Conservation (phyloP, 2,888 invertebrate species). For the Lampropteryx suffumata region DNA sequence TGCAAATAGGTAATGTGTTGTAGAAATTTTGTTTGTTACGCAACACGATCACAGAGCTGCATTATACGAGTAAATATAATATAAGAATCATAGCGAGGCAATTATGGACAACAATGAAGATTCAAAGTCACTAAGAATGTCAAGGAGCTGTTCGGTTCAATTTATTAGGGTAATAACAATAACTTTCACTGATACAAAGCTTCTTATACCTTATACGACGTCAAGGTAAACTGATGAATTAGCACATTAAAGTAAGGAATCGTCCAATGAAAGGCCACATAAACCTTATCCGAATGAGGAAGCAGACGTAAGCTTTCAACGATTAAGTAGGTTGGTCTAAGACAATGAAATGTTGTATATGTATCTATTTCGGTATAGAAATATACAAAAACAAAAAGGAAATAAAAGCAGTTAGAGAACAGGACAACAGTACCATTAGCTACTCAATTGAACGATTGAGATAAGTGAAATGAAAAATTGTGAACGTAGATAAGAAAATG, state of each 20-base stretch:
- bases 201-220: constrained; percentile 23
- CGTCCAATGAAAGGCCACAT: constrained; percentile 27
- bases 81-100: constrained; percentile 15
- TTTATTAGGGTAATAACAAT: constrained; percentile 27
- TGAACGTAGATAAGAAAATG: too few species aligned
- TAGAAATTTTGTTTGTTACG: constrained; percentile 20
- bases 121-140: constrained; percentile 21
- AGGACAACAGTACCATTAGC: background rate
- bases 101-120: constrained; percentile 25
- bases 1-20: too few species aligned
- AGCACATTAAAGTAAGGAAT: constrained; percentile 33
- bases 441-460: background rate
- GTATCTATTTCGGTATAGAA: constrained; percentile 33
- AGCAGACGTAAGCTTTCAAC: constrained; percentile 28
- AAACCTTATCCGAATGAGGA: constrained; percentile 37
- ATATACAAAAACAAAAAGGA: background rate
- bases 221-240: constrained; percentile 34
- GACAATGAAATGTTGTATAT: constrained; percentile 42
- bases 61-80: constrained; percentile 18
- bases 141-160: constrained; percentile 13
- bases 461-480: background rate
- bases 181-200: constrained; percentile 28
- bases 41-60: too few species aligned
- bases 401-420: too few species aligned
- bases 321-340: constrained; percentile 23